Evolutionary conservation across 2,888 invertebrate genomes (phyloP).

Genomic region (Sesia apiformis): DNA sequence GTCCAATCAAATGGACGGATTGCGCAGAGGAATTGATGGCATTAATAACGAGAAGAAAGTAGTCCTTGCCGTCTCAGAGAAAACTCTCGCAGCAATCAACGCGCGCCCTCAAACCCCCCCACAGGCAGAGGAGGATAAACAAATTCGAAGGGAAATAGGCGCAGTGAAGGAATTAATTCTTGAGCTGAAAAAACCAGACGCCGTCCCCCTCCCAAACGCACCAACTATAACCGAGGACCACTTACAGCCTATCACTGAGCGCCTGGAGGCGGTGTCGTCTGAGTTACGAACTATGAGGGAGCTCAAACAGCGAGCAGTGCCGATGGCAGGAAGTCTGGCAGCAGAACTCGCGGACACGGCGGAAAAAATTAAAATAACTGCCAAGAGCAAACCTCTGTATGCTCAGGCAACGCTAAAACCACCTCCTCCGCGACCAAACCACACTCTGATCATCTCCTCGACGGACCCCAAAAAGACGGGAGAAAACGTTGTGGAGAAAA

Average conservation of each 20-base stretch:
- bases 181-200: neutral
- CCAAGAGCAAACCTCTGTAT: neutral
- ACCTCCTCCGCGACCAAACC: neutral
- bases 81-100: neutral
- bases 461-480: too few species aligned
- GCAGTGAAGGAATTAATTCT: conserved; percentile 1
- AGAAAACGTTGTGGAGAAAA: too few species aligned
- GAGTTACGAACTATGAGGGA: conserved; percentile 1
- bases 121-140: neutral
- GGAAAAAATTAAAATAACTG: neutral
- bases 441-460: neutral
- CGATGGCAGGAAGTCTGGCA: neutral
- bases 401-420: conserved; percentile 1
- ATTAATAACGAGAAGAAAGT: neutral
- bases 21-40: neutral
- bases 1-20: neutral
- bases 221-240: neutral
- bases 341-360: neutral
- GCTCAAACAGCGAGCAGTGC: neutral
- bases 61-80: too few species aligned
- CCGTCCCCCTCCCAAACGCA: neutral
- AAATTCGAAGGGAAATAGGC: conserved; percentile 2
- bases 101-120: too few species aligned
- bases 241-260: neutral
- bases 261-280: conserved; percentile 1